phyloP scores from a whole-genome alignment of 2,113 vertebrate genomes.

The Oophaga pumilio region DNA sequence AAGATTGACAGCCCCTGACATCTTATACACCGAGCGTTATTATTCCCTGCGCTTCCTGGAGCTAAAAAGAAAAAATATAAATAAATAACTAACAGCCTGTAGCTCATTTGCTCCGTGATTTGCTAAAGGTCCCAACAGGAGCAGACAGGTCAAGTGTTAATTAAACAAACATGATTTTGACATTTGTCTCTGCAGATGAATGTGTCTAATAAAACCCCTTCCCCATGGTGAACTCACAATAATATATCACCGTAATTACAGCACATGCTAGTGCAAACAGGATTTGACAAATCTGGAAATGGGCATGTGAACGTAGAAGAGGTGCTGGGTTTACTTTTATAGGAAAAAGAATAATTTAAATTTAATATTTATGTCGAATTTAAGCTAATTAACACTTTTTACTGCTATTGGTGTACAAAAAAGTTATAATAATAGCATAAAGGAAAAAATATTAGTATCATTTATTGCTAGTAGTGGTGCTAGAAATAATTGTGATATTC shows the following conservation, averaged over 20 bases:
- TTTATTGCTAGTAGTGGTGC: no score
- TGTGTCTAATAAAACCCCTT: slow-evolving; percentile 54
- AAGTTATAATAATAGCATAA: background rate
- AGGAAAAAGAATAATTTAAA: background rate
- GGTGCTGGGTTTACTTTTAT: background rate
- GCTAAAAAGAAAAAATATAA: background rate
- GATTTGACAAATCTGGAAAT: background rate
- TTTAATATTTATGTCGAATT: background rate
- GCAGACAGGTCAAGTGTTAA: slow-evolving; percentile 58
- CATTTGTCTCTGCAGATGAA: slow-evolving; percentile 55
- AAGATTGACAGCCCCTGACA: background rate
- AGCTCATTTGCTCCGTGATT: slow-evolving; percentile 41
- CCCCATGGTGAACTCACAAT: slow-evolving; percentile 41
- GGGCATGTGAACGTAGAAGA: background rate
- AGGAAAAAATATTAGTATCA: no score
- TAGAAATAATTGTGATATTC: background rate
- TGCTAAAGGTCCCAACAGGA: slow-evolving; percentile 55
- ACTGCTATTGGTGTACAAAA: background rate
- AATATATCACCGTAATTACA: slow-evolving; percentile 42
- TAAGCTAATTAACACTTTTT: background rate
- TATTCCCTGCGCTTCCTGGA: slow-evolving; percentile 26
- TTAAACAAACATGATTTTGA: slow-evolving; percentile 58
- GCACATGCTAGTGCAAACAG: slow-evolving; percentile 17
- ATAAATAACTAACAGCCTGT: slow-evolving; percentile 15
- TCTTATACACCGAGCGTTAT: background rate